Evolutionary conservation across 2,888 invertebrate species (phyloP), one percentile per base, ranked within the genome.

Genomic region (Drosophila gaucha): DNA sequence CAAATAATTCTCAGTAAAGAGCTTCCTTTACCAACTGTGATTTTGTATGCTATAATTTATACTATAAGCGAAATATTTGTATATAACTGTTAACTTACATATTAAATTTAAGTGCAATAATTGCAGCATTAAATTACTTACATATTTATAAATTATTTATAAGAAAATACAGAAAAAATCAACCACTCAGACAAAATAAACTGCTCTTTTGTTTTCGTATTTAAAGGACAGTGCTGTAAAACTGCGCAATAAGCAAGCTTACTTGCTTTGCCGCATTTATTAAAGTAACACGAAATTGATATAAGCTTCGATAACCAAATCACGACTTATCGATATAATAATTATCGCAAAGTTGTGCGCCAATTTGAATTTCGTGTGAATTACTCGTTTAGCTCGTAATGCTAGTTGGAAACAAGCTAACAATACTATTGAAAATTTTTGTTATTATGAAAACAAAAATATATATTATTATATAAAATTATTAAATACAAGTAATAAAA

Each of bases 11-110:
- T 56, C 31, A 69, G 38, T 16, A 54, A 64, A 46, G 56, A 50
- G 52, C 41, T 54, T 50, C 54, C 66, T 66, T 57, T 60, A 70
- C 72, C 66, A 71, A 57, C 76, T 73, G 76, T 73, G 73, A 73
- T 73, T 59, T 72, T 57, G 18, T 75, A 57, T 35, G 36, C 65
- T 64, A 49, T 18, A 47, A 47, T 47, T 39, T 51, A 49, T 12
- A 22, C 2, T 41, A 6, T 74, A 74, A 52, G 51, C 70, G 47
- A 43, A 64, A 58, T 52, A 41, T 41, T 41, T 14, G 26, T 16
- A 16, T 10, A 26, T 64, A 70, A 16, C 39, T 69, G 6, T 65
- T 24, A 36, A 41, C 36, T 9, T 14, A 0, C 64, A 36, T 22
- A 1, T 24, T 22, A 52, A 33, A 31, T 10, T 26, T 43, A 14